Evolutionary conservation across 2,888 invertebrate species (phyloP).

Genomic region (Cataglyphis albicans): DNA sequence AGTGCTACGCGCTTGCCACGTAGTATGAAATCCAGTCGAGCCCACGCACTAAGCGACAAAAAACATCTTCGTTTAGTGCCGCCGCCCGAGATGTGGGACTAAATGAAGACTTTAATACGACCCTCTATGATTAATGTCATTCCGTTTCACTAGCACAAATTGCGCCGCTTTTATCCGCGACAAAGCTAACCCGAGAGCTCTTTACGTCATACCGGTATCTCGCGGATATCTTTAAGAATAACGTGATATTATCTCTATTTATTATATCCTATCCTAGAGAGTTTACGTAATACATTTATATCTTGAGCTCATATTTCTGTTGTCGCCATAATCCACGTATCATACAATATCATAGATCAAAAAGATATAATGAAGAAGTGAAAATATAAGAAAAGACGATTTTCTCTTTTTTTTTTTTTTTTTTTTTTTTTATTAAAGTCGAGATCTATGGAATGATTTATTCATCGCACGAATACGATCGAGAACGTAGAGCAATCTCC

Average conservation of each 20-base stretch:
- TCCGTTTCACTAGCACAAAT: conserved; percentile 40
- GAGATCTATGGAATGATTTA: conserved; percentile 30
- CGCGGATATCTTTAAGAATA: conserved; percentile 11
- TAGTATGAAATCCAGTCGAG: conserved; percentile 31
- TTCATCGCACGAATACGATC: conserved; percentile 47
- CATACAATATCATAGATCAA: neutral
- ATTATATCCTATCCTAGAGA: neutral
- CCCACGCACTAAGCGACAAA: conserved; percentile 35
- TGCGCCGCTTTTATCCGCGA: conserved; percentile 17
- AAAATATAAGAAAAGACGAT: conserved; percentile 3
- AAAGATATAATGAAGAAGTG: conserved; percentile 15
- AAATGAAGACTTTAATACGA: conserved; percentile 53
- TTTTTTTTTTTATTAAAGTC: conserved; percentile 15
- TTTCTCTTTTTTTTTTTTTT: no score
- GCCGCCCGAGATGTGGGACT: conserved; percentile 36
- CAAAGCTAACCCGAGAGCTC: neutral
- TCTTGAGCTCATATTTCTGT: neutral
- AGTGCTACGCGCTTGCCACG: neutral
- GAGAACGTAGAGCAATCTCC: conserved; percentile 41
- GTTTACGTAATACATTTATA: neutral
- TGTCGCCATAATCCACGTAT: neutral
- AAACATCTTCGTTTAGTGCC: conserved; percentile 24
- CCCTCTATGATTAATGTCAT: conserved; percentile 38
- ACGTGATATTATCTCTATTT: conserved; percentile 1
- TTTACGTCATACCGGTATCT: conserved; percentile 8